Percentiles rank a stretch among this genome's conserved stretches.
Conservation (phyloP, 1,140 invertebrate species). For the Aphelinus atriplicis region DNA sequence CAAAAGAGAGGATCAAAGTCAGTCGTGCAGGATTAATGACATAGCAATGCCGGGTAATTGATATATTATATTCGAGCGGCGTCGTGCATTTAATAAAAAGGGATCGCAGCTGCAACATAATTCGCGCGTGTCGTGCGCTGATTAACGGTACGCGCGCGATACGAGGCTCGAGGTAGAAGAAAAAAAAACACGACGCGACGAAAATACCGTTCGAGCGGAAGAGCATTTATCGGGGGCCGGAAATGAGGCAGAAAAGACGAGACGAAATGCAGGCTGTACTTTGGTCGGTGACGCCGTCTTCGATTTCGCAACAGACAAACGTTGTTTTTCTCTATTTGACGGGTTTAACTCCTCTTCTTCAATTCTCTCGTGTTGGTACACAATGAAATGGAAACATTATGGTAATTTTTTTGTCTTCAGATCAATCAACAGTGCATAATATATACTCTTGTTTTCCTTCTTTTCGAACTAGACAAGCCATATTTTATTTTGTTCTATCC, state of each 20-base stretch:
- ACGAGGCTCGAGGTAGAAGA: constrained; percentile 1
- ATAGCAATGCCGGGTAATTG: no score
- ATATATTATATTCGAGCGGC: neutral
- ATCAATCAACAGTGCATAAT: no score
- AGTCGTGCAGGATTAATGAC: no score
- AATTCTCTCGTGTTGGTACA: no score
- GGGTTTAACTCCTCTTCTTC: no score
- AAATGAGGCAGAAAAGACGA: constrained; percentile 24
- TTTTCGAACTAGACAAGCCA: no score
- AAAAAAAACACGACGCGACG: neutral
- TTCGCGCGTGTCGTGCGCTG: constrained; percentile 7
- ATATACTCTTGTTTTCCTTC: no score
- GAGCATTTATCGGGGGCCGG: constrained; percentile 26
- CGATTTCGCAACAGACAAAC: neutral
- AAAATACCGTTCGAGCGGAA: constrained; percentile 38
- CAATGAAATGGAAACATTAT: no score
- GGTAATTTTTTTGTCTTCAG: no score
- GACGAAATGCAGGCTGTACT: constrained; percentile 2
- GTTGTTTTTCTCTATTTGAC: no score
- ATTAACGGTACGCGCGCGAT: constrained; percentile 19
- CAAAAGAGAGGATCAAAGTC: no score
- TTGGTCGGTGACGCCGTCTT: neutral
- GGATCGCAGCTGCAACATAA: neutral
- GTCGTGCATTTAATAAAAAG: neutral
- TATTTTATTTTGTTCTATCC: no score